Percentiles rank a stretch among this genome's conserved stretches.
Evolutionary conservation across 1,140 invertebrate species (phyloP).

Genomic region (Aradophagus sp.): DNA sequence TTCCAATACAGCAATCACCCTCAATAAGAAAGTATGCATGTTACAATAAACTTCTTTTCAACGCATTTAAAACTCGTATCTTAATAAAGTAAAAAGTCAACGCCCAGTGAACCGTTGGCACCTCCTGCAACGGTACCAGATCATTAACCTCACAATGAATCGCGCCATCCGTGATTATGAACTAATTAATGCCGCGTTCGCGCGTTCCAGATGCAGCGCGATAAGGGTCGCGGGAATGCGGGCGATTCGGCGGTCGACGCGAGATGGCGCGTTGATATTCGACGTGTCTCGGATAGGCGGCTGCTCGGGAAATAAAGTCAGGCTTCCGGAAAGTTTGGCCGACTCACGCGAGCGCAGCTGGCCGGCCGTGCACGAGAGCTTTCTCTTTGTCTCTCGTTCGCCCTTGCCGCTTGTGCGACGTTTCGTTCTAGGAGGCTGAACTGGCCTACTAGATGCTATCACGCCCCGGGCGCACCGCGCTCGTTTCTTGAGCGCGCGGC

Average conservation of each 20-base stretch:
- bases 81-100: too few species aligned
- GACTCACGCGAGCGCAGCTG: constrained; percentile 53
- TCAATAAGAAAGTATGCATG: too few species aligned
- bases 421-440: constrained; percentile 47
- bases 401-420: constrained; percentile 2
- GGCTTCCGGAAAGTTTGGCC: constrained; percentile 52
- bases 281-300: constrained; percentile 11
- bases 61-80: too few species aligned
- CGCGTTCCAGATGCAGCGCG: constrained; percentile 11
- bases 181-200: constrained; percentile 28
- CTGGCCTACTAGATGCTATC: constrained; percentile 55
- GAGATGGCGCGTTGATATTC: constrained; percentile 48
- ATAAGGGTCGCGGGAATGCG: constrained; percentile 23
- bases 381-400: constrained; percentile 34
- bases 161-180: constrained; percentile 19
- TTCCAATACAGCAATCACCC: too few species aligned
- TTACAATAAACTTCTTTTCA: too few species aligned
- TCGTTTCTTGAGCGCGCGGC: constrained; percentile 39
- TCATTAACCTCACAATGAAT: constrained; percentile 22
- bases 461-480: constrained; percentile 27
- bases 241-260: constrained; percentile 24
- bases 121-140: neutral
- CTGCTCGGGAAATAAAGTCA: constrained; percentile 1
- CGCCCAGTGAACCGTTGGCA: too few species aligned
- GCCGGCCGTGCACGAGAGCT: too few species aligned